Percentiles rank a stretch among this genome's conserved stretches.
These are phyloP conservation scores for Microplitis mediator DNA, from an alignment of 1,140 invertebrate genomes.

Conservation along the genomic window DNA sequence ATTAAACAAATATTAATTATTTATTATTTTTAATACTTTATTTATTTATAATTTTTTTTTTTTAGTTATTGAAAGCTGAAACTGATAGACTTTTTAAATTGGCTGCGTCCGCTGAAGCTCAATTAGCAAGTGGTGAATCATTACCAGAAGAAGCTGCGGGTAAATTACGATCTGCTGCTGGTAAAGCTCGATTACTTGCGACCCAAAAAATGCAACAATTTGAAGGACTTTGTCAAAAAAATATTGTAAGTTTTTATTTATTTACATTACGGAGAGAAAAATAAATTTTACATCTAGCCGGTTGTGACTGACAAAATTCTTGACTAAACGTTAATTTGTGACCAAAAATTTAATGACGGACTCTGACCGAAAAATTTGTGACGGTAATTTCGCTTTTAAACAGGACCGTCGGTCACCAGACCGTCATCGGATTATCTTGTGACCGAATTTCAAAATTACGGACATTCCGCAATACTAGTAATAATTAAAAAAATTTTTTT, in stretches of 20 bases:
- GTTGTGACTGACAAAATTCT: no score
- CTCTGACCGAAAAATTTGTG: background rate
- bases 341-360: background rate
- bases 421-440: no score
- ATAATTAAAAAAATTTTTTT: conserved; percentile 1
- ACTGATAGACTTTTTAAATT: conserved; percentile 71
- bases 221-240: conserved; percentile 81
- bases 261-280: conserved; percentile 7
- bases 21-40: background rate
- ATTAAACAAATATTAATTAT: conserved; percentile 4
- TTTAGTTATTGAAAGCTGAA: conserved; percentile 75
- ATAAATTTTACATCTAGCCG: background rate
- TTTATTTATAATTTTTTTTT: conserved; percentile 26
- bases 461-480: no score
- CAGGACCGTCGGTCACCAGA: no score
- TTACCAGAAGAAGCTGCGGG: conserved; percentile 81
- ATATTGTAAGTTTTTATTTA: conserved; percentile 69
- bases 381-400: no score
- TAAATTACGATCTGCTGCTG: conserved; percentile 83
- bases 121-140: conserved; percentile 60
- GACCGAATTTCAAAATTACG: no score
- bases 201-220: conserved; percentile 96
- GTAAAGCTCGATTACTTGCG: conserved; percentile 87
- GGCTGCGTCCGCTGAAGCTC: conserved; percentile 72
- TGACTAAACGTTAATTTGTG: no score